Percentiles rank a stretch among this genome's conserved stretches.
These are phyloP conservation scores for Proteles cristata DNA, from an alignment of 2,113 vertebrate species.

Conservation along the genomic window DNA sequence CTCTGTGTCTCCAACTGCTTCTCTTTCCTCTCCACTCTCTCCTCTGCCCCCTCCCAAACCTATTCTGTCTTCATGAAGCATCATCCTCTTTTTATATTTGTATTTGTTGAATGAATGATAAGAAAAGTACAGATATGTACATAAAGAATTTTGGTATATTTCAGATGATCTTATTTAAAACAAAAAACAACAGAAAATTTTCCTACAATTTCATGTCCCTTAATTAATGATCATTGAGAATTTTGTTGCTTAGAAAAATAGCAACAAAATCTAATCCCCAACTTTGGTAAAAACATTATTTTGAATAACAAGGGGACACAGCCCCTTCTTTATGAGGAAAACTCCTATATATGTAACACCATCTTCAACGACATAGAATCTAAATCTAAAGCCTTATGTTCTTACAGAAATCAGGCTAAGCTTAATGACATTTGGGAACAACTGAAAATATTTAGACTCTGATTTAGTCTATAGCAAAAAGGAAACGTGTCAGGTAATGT, in stretches of 20 bases:
- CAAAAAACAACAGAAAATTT: neutral
- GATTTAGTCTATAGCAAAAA: neutral
- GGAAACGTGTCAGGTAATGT: neutral
- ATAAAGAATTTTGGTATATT: neutral
- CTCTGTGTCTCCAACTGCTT: neutral
- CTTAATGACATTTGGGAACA: neutral
- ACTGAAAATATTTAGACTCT: neutral
- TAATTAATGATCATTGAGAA: neutral
- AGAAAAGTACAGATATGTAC: neutral
- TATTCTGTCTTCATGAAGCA: neutral
- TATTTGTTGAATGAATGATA: neutral
- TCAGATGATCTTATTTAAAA: neutral
- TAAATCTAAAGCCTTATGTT: neutral
- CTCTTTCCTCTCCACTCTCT: neutral
- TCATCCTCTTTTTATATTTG: neutral
- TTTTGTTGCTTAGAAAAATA: neutral
- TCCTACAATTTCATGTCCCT: neutral
- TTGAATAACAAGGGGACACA: neutral
- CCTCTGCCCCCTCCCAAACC: neutral
- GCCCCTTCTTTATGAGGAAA: neutral
- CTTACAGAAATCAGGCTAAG: neutral
- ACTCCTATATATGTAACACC: neutral
- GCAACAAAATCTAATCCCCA: neutral
- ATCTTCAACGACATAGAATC: neutral
- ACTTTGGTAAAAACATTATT: conserved; percentile 4